Evolutionary conservation across 2,113 vertebrate species (phyloP), one percentile per base, ranked within the genome.

Genomic region (Dryoscopus gambensis): DNA sequence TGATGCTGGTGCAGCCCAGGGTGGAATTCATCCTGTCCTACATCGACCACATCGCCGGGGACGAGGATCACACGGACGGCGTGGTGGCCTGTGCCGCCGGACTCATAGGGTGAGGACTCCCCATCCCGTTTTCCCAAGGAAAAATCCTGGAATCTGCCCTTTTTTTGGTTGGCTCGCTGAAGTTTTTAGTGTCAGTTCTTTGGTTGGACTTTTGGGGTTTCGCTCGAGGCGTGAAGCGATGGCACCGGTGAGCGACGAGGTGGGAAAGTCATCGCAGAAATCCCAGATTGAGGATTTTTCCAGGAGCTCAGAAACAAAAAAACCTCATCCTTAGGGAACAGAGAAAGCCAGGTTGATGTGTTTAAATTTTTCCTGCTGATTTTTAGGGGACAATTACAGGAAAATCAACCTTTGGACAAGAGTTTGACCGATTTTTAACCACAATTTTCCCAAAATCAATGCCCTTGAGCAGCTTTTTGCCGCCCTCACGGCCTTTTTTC

Each of bases 1-100:
- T 99, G 93, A 99, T 99, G 99, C 97, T 99, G 97, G 99, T 99
- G 20, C 99, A 99, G 95, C 99, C 99, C 33, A 98, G 99, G 90
- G 99, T 99, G 96, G 99, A 99, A 96, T 99, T 99, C 93, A 99
- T 99, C 96, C 98, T 99, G 42, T 99, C 99, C 82, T 99, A 99
- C 98, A 99, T 99, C 87, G 98, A 99, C 87, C 99, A 99, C 98
- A 99, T 99, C 64, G 99, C 99, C 5, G 98, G 99, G 95, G 99
- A 99, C 9, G 99, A 99, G 82, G 99, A 99, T 96, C 99, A 99
- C 88, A 99, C 99, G 7, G 99, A 99, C 3, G 98, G 98, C 2
- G 99, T 99, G 5, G 99, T 99, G 91, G 99, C 99, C 7, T 99
- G 99, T 47, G 98, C 99, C 7, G 98, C 99, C 2, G 99, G 99